A percentile compares a stretch with the other conserved stretches of the same genome.
phyloP scores from a whole-genome alignment of 1,140 invertebrate species.

The Meloidogyne hapla region DNA sequence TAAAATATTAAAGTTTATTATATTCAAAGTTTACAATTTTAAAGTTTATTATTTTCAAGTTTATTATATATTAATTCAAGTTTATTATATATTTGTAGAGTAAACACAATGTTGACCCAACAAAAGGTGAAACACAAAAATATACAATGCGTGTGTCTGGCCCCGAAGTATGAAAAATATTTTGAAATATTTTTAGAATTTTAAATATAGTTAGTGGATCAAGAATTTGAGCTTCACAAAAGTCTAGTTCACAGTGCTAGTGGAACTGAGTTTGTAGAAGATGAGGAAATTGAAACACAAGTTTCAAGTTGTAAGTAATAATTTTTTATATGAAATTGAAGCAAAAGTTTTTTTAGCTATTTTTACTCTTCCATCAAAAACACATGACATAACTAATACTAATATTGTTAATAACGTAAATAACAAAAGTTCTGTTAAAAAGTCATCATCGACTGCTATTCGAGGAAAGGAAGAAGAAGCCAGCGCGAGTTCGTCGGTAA shows the following conservation, averaged over 20 bases:
- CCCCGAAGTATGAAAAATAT: conserved; percentile 38
- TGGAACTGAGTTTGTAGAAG: conserved; percentile 30
- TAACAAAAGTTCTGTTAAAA: neutral
- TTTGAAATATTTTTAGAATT: neutral
- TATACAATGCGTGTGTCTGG: conserved; percentile 61
- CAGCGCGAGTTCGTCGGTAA: neutral
- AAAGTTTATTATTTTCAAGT: no score
- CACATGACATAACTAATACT: neutral
- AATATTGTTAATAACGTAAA: no score
- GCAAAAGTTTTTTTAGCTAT: neutral
- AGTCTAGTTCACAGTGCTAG: conserved; percentile 39
- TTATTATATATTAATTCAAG: neutral
- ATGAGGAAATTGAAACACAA: conserved; percentile 32
- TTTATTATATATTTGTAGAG: conserved; percentile 2
- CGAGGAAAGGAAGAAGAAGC: neutral
- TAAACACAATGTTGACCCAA: conserved; percentile 17
- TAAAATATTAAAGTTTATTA: no score
- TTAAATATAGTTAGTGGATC: conserved; percentile 41
- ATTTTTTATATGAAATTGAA: no score
- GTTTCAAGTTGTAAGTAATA: neutral
- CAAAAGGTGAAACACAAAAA: conserved; percentile 60
- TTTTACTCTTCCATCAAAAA: neutral
- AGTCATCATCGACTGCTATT: no score
- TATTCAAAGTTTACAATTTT: no score
- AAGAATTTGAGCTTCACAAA: conserved; percentile 61